These are phyloP conservation scores for Nylanderia fulva DNA, from an alignment of 1,140 invertebrate genomes.

Conservation along the genomic window DNA sequence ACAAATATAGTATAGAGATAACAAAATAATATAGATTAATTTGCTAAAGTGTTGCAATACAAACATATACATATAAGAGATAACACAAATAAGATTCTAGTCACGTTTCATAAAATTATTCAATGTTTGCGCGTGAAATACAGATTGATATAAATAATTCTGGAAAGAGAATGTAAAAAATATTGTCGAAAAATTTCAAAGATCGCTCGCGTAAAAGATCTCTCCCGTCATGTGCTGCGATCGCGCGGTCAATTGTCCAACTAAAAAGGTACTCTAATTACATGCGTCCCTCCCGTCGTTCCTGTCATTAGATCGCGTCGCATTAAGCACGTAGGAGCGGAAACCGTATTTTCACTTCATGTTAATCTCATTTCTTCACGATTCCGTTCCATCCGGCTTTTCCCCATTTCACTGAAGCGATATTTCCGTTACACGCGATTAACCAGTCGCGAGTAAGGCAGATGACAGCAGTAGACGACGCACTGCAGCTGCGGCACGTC, in stretches of 20 bases:
- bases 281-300: background rate
- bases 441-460: conserved; percentile 28
- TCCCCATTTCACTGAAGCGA: background rate
- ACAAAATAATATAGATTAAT: background rate
- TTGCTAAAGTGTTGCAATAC: background rate
- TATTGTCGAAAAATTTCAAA: background rate
- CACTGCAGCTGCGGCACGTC: conserved; percentile 8
- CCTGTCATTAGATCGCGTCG: conserved; percentile 15
- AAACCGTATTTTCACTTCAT: conserved; percentile 1
- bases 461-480: conserved; percentile 47
- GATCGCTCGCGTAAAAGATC: background rate
- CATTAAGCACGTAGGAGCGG: background rate
- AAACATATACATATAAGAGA: background rate
- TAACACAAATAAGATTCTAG: background rate
- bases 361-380: background rate
- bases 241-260: conserved; percentile 43
- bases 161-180: background rate
- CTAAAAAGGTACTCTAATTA: background rate
- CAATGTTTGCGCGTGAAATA: background rate
- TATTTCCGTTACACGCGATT: conserved; percentile 20
- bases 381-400: background rate
- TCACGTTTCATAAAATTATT: background rate
- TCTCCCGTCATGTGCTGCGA: conserved; percentile 53
- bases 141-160: background rate
- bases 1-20: too few relatives aligned